These are phyloP conservation scores for Actias luna DNA, from an alignment of 2,888 invertebrate species.

Conservation along the genomic window DNA sequence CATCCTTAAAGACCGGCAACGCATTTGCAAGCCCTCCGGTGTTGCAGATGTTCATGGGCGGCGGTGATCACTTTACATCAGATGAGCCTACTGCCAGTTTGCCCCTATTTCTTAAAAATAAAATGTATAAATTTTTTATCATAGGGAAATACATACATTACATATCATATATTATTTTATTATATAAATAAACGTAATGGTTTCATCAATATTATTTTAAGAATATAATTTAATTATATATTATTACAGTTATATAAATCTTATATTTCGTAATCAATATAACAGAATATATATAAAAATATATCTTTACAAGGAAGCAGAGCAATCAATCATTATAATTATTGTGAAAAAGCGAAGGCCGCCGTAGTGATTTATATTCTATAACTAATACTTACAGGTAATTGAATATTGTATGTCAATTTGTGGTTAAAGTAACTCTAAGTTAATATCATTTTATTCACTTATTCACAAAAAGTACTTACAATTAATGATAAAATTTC, in stretches of 20 bases:
- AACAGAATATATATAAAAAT: constrained; percentile 15
- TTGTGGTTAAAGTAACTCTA: background rate
- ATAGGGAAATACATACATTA: too few species aligned
- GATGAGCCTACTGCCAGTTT: too few species aligned
- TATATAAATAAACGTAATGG: background rate
- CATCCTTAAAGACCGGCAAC: too few species aligned
- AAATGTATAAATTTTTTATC: too few species aligned
- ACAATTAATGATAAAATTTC: too few species aligned
- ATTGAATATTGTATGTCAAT: constrained; percentile 3
- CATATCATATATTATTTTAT: too few species aligned
- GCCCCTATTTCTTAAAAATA: too few species aligned
- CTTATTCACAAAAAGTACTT: too few species aligned
- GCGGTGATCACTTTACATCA: too few species aligned
- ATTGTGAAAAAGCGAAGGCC: constrained; percentile 26
- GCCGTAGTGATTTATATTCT: constrained; percentile 23
- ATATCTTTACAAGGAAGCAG: constrained; percentile 14
- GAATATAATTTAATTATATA: background rate
- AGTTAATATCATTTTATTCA: background rate
- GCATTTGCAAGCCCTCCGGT: too few species aligned
- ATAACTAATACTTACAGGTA: constrained; percentile 1
- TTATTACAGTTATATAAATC: background rate
- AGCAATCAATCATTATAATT: constrained; percentile 16
- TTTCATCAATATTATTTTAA: too few species aligned
- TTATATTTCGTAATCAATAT: background rate
- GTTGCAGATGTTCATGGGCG: too few species aligned